Percentiles rank a stretch among this genome's conserved stretches.
Conservation (phyloP, 2,113 vertebrate genomes). For the Proteles cristata region DNA sequence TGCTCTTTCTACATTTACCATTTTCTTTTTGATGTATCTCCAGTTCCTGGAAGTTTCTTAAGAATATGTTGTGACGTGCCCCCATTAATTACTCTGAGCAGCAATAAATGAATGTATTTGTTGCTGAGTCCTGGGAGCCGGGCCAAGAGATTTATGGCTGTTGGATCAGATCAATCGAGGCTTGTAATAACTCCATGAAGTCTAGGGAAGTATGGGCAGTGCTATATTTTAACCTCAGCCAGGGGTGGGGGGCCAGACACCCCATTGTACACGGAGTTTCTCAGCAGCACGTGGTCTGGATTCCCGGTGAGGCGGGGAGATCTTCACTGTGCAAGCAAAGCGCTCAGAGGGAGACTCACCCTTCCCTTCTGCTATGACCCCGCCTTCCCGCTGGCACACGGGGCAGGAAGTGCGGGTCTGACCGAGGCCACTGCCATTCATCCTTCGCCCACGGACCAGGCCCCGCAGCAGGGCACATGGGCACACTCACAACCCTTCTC, state of each 20-base stretch:
- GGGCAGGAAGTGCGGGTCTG: accelerated
- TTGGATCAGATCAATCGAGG: accelerated
- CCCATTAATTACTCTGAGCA: neutral
- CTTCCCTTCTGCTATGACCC: neutral
- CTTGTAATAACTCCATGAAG: accelerated
- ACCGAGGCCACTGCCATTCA: accelerated
- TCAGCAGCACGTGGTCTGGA: neutral
- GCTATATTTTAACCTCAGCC: neutral
- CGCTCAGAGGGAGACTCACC: too few relatives aligned
- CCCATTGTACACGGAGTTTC: accelerated
- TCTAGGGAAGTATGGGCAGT: accelerated
- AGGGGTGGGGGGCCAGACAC: accelerated
- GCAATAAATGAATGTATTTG: accelerated
- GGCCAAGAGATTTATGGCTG: accelerated
- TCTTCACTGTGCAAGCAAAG: neutral
- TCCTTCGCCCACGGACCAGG: accelerated
- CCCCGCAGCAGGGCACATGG: neutral
- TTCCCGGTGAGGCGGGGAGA: neutral
- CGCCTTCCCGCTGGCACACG: accelerated
- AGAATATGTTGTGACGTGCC: neutral
- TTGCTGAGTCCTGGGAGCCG: neutral
- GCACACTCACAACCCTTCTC: neutral
- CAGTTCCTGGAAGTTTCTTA: neutral
- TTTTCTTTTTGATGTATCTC: neutral
- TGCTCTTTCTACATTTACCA: neutral